Base-by-base conservation (phyloP, 2,113 vertebrate species). In the Tiliqua scincoides region DNA sequence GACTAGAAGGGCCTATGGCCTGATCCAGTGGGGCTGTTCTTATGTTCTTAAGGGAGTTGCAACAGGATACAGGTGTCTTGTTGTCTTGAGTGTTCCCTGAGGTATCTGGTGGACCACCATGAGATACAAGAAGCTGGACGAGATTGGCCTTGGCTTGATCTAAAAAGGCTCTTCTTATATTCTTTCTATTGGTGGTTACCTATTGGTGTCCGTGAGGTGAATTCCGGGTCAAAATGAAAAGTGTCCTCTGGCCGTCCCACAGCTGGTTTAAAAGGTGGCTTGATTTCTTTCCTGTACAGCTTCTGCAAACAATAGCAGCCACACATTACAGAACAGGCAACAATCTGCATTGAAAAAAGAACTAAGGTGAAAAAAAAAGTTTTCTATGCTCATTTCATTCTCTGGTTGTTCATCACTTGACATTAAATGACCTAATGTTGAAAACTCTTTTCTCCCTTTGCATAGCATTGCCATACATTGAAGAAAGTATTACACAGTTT, bases 171-270 rank as follows among this genome's bases (percentile, higher is more conserved):
- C 43, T 48, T 48, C 43, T 48, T 48, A 48, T 6, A 17, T 61
- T 1, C 23, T 61, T 2, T 21, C 85, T 0, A 4, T 20, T 1
- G 0, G 5, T 8, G 85, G 65, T 89, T 76, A 99, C 99, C 99
- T 93, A 98, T 99, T 70, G 99, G 99, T 4, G 99, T 99, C 89
- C 98, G 97, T 23, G 98, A 97, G 0, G 99, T 99, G 94, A 99
- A 99, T 89, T 99, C 99, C 0, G 98, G 98, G 87, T 99, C 99
- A 86, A 99, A 99, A 95, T 99, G 98, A 94, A 99, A 99, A 35
- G 99, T 99, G 93, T 99, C 99, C 87, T 99, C 99, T 17, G 99
- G 98, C 89, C 98, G 94, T 79, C 98, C 98, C 78, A 98, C 98
- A 0, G 98, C 98, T 0, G 99, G 99, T 93, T 98, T 99, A 95